These are phyloP conservation scores for Nyctalus aviator DNA, from an alignment of 2,797 vertebrate species.

Conservation along the genomic window DNA sequence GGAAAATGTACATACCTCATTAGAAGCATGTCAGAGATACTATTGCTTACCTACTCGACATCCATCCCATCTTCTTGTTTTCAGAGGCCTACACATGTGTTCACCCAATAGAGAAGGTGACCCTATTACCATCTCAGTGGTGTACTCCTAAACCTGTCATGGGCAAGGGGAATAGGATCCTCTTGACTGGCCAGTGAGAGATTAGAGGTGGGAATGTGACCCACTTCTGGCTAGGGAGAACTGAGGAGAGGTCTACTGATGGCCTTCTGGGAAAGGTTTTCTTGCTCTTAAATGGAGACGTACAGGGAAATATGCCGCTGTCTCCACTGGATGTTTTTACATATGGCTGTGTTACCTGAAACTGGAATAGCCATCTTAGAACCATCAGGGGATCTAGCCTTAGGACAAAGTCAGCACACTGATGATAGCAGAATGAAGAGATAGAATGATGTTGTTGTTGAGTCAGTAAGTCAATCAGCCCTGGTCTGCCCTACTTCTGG, in stretches of 20 bases:
- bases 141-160: background rate
- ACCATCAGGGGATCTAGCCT: background rate
- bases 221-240: background rate
- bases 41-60: background rate
- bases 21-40: background rate
- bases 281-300: background rate
- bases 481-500: background rate
- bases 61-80: background rate
- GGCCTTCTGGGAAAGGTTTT: background rate
- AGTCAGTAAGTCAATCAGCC: background rate
- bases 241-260: background rate
- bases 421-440: background rate
- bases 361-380: background rate
- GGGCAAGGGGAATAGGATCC: background rate
- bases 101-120: background rate
- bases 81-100: background rate
- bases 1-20: background rate
- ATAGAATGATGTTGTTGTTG: background rate
- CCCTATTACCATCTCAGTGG: background rate
- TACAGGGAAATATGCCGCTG: background rate
- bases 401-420: background rate
- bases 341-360: background rate
- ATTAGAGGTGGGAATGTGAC: background rate
- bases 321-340: background rate
- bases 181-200: background rate